Base-by-base conservation (phyloP, 2,797 vertebrate species). In the Hapalemur alaotrensis region DNA sequence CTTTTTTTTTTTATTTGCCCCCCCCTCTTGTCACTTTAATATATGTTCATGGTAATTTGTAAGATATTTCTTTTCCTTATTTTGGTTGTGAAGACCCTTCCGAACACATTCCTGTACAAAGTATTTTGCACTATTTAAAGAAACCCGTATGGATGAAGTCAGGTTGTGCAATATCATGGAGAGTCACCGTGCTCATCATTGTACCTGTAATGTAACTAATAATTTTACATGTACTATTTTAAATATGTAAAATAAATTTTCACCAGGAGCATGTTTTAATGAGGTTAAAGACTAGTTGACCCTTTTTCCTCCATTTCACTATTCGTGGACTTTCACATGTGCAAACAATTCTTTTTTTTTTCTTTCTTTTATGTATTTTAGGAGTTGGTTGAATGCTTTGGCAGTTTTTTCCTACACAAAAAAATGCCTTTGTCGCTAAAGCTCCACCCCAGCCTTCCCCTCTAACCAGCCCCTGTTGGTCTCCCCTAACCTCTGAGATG, bases 81-180 rank as follows among this genome's bases (percentile, higher is more conserved):
- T 98, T 99, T 95, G 98, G 99, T 99, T 98, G 99, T 98, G 96
- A 95, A 99, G 98, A 98, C 97, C 98, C 98, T 99, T 98, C 99
- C 97, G 98, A 99, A 98, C 99, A 99, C 99, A 99, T 99, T 99
- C 99, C 99, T 99, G 99, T 99, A 99, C 98, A 98, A 99, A 99
- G 97, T 99, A 98, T 99, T 99, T 99, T 99, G 99, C 99, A 99
- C 99, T 99, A 99, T 99, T 99, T 99, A 99, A 99, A 99, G 98
- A 99, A 98, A 98, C 98, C 99, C 99, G 98, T 98, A 98, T 98
- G 99, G 99, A 99, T 99, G 98, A 99, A 99, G 99, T 99, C 99
- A 99, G 99, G 99, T 99, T 99, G 99, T 99, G 99, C 99, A 99
- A 99, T 99, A 99, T 99, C 98, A 99, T 98, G 98, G 98, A 98